Percentiles rank a stretch among this genome's conserved stretches.
These are phyloP conservation scores for Copsychus sechellarum DNA, from an alignment of 2,113 vertebrate genomes.

Conservation along the genomic window DNA sequence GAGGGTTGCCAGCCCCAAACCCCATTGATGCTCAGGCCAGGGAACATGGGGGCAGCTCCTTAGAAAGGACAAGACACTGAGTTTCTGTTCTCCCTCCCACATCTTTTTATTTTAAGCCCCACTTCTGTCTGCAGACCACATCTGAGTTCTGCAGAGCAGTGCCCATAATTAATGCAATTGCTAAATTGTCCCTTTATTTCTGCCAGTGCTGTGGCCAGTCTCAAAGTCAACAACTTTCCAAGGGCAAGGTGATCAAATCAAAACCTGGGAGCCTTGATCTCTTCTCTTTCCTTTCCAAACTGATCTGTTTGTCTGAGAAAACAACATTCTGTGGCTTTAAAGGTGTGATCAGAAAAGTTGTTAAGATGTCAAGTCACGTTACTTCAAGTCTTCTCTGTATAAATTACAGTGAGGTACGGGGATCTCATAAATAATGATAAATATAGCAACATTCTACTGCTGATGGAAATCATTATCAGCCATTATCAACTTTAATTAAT, in stretches of 20 bases:
- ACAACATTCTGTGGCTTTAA: neutral
- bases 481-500: constrained; percentile 64
- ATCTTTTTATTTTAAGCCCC: neutral
- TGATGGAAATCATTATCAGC: constrained; percentile 56
- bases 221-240: neutral
- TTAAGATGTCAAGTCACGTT: constrained; percentile 49
- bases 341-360: neutral
- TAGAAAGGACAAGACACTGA: neutral
- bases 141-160: neutral
- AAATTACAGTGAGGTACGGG: neutral
- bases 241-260: neutral
- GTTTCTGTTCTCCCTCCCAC: neutral
- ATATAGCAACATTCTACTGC: constrained; percentile 32
- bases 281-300: neutral
- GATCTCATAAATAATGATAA: constrained; percentile 45
- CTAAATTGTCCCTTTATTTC: neutral
- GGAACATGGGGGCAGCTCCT: neutral
- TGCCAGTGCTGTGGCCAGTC: neutral
- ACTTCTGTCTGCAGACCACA: neutral
- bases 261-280: neutral
- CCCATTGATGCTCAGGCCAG: neutral
- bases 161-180: neutral
- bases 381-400: constrained; percentile 43
- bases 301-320: neutral
- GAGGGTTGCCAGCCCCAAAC: neutral